Base-by-base conservation (phyloP, 2,797 vertebrate species). In the Staurois parvus region DNA sequence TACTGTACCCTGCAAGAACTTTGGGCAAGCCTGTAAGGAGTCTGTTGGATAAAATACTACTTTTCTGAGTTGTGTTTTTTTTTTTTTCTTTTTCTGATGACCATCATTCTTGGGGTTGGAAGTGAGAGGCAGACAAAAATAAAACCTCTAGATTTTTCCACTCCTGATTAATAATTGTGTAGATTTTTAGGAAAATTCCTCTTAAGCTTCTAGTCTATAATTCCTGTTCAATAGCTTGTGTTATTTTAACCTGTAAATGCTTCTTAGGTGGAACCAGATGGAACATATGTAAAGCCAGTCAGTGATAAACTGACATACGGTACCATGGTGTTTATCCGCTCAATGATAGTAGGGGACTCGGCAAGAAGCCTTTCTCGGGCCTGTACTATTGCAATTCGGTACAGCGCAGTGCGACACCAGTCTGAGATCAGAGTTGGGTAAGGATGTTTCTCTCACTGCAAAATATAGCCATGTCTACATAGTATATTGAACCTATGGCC, bases 291-390 rank as follows among this genome's bases (percentile, higher is more conserved):
- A 91, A 98, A 98, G 66, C 98, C 98, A 1, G 88, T 97, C 13
- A 99, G 95, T 88, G 93, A 96, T 91, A 99, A 99, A 90, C 94
- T 99, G 88, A 99, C 98, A 1, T 99, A 99, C 0, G 97, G 98
- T 74, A 99, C 98, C 89, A 99, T 99, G 98, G 98, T 99, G 84
- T 99, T 99, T 62, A 95, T 99, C 91, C 96, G 98, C 32, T 96
- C 98, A 29, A 90, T 97, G 89, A 97, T 99, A 0, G 98, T 99
- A 2, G 95, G 96, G 0, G 94, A 95, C 37, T 94, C 98, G 0
- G 96, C 95, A 30, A 90, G 85, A 0, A 90, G 90, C 7, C 93
- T 99, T 10, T 93, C 96, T 17, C 96, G 97, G 40, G 90, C 97
- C 0, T 98, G 96, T 89, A 99, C 96, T 87, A 99, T 99, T 1